Conservation (phyloP, 1,140 invertebrate genomes). For the Holotrichia oblita region DNA sequence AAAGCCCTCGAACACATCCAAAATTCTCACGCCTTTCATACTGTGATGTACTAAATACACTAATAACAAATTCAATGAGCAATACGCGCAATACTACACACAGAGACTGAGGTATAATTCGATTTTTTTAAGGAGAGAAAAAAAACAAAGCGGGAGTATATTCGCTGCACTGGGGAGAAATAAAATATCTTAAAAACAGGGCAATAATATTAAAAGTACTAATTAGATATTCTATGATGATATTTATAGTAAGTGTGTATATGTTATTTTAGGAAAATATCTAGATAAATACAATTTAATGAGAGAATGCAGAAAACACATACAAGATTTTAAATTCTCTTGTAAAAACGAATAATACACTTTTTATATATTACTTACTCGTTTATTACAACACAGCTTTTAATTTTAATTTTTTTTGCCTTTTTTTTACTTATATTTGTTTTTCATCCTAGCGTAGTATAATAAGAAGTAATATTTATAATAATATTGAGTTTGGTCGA, state of each 20-base stretch:
- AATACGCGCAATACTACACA: neutral
- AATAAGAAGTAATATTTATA: neutral
- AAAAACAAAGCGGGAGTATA: neutral
- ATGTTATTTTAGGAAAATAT: neutral
- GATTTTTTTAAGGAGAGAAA: slow-evolving; percentile 11
- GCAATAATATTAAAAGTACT: no score
- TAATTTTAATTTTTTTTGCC: neutral
- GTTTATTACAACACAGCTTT: slow-evolving; percentile 2
- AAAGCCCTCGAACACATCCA: slow-evolving; percentile 6
- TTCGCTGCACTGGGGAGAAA: neutral
- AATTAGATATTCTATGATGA: no score
- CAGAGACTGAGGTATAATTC: neutral
- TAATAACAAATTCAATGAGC: slow-evolving; percentile 14
- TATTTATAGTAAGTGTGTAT: no score
- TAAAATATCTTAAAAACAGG: neutral
- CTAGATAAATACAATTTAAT: slow-evolving; percentile 12
- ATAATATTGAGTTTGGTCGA: slow-evolving; percentile 32
- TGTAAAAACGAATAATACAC: neutral
- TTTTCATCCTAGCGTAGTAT: neutral
- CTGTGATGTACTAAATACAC: slow-evolving; percentile 5
- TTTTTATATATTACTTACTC: neutral
- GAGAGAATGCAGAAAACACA: neutral
- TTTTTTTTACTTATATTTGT: neutral
- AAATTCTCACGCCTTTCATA: neutral
- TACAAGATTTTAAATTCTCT: no score